Evolutionary conservation across 2,888 invertebrate species (phyloP).

Genomic region (Petrolisthes manimaculis): DNA sequence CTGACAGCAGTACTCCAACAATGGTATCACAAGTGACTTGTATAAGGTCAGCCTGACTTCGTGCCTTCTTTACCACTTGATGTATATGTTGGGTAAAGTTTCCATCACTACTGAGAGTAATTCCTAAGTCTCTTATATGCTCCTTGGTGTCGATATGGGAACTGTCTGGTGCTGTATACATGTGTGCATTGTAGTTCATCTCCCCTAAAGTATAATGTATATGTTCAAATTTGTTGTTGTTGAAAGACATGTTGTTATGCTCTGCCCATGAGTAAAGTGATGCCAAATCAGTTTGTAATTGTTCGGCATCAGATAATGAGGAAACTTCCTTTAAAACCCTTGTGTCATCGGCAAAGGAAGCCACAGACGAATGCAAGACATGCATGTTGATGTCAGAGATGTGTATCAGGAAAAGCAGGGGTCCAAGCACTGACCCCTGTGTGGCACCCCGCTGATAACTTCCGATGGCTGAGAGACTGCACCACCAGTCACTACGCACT

Average conservation of each 20-base stretch:
- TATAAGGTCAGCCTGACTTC: conserved; percentile 7
- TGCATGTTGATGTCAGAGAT: background rate
- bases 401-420: background rate
- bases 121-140: background rate
- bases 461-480: too few species aligned
- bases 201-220: background rate
- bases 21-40: conserved; percentile 5
- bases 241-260: background rate
- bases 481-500: too few species aligned
- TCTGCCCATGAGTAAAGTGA: background rate
- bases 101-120: background rate
- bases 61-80: conserved; percentile 4
- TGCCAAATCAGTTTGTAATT: background rate
- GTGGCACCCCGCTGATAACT: too few species aligned
- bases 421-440: background rate
- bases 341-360: conserved; percentile 22
- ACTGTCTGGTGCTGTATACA: background rate
- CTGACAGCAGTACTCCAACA: too few species aligned
- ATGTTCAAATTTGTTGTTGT: background rate
- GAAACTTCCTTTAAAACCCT: conserved; percentile 11
- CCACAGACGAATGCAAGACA: background rate
- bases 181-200: background rate
- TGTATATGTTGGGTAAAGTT: conserved; percentile 15
- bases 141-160: conserved; percentile 5
- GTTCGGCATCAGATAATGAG: background rate